Evolutionary conservation across 2,888 invertebrate species (phyloP).

Genomic region (Hirudinaria manillensis): DNA sequence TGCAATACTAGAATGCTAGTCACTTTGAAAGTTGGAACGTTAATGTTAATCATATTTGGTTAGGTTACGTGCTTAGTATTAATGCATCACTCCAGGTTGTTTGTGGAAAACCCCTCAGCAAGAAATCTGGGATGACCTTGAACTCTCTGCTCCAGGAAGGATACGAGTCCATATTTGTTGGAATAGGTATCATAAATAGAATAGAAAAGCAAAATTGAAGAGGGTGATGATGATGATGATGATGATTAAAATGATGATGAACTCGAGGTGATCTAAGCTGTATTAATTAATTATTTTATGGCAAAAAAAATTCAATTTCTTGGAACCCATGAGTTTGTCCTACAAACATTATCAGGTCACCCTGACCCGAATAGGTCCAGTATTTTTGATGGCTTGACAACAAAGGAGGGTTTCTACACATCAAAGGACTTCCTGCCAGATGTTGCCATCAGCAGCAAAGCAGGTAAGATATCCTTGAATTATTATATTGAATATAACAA

Average conservation of each 20-base stretch:
- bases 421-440: constrained; percentile 86
- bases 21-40: too few relatives aligned
- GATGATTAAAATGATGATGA: neutral
- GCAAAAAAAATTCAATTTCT: neutral
- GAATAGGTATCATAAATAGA: constrained; percentile 59
- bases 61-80: too few relatives aligned
- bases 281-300: neutral
- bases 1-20: too few relatives aligned
- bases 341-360: constrained; percentile 60
- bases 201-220: neutral
- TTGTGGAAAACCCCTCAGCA: constrained; percentile 66
- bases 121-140: constrained; percentile 52
- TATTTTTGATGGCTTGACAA: constrained; percentile 64
- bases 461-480: constrained; percentile 58
- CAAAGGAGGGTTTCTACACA: constrained; percentile 82
- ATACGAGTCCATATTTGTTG: constrained; percentile 69
- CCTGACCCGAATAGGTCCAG: constrained; percentile 79
- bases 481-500: neutral
- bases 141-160: constrained; percentile 66
- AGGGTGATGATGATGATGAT: neutral
- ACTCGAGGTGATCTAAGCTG: neutral
- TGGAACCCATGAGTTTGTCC: neutral
- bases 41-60: neutral
- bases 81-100: constrained; percentile 53
- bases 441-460: constrained; percentile 82